Evolutionary conservation across 1,140 invertebrate species (phyloP).

Genomic region (Hylyphantes graminicola): DNA sequence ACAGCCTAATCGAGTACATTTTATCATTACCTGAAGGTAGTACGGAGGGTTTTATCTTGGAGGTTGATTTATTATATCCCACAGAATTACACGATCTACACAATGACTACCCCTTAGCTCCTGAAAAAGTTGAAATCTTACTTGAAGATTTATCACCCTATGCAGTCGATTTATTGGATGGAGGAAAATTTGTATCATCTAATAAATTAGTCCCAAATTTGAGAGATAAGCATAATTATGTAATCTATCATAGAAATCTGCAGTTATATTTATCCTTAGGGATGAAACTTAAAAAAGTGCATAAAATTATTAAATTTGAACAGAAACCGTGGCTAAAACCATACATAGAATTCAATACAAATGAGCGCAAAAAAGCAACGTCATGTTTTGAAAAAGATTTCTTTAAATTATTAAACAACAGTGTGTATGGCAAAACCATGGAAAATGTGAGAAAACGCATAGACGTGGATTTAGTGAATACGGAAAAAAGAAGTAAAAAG

Average conservation of each 20-base stretch:
- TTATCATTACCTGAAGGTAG: too few relatives aligned
- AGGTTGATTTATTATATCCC: conserved; percentile 64
- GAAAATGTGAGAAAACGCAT: conserved; percentile 69
- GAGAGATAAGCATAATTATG: too few relatives aligned
- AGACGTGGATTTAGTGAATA: conserved; percentile 65
- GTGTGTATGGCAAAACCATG: conserved; percentile 67
- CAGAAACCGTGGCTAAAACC: too few relatives aligned
- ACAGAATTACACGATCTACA: conserved; percentile 65
- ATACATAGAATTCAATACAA: too few relatives aligned
- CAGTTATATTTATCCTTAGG: too few relatives aligned
- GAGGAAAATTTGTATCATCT: conserved; percentile 68
- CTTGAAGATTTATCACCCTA: not conserved
- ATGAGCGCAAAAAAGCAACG: conserved; percentile 62
- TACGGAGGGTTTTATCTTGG: conserved; percentile 62
- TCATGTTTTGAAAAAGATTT: conserved; percentile 53
- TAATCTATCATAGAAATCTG: too few relatives aligned
- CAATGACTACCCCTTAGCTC: conserved; percentile 67
- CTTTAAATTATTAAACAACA: conserved; percentile 67
- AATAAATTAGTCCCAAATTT: conserved; percentile 65
- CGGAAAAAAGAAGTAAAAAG: conserved; percentile 63
- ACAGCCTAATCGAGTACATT: too few relatives aligned
- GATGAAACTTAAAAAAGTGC: too few relatives aligned
- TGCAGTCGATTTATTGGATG: conserved; percentile 67
- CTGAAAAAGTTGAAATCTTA: conserved; percentile 63
- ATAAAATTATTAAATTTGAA: conserved; percentile 49